Evolutionary conservation across 2,888 invertebrate genomes (phyloP).

Genomic region (Rhagium mordax): DNA sequence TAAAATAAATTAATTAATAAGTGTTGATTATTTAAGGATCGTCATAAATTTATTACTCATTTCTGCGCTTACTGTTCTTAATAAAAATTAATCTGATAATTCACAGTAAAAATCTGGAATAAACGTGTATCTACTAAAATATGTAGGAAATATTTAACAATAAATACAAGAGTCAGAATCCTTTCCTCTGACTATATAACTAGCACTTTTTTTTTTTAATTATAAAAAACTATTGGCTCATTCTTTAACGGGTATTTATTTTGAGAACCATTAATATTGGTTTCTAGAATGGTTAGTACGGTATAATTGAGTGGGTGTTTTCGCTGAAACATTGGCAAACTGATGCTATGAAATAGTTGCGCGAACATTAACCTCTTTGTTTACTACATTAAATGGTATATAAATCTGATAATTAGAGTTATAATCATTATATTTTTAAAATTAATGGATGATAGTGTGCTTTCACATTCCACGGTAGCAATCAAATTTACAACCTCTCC

Average conservation of each 20-base stretch:
- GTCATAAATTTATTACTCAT: too few species aligned
- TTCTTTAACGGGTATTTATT: not conserved
- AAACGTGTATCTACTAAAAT: too few species aligned
- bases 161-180: too few species aligned
- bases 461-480: too few species aligned
- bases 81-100: too few species aligned
- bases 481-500: not conserved
- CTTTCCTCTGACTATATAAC: too few species aligned
- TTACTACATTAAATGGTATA: not conserved
- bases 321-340: constrained; percentile 21
- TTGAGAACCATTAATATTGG: not conserved
- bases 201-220: too few species aligned
- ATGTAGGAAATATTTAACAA: too few species aligned
- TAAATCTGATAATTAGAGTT: not conserved
- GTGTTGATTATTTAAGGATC: not conserved
- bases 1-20: not conserved
- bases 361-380: not conserved
- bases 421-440: not conserved
- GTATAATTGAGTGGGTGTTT: not conserved
- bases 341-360: constrained; percentile 16
- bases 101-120: too few species aligned
- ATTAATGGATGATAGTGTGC: not conserved
- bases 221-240: not conserved
- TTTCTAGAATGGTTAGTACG: not conserved
- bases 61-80: too few species aligned